These are phyloP conservation scores for Adineta ricciae DNA, from an alignment of 2,888 invertebrate species.

Conservation along the genomic window DNA sequence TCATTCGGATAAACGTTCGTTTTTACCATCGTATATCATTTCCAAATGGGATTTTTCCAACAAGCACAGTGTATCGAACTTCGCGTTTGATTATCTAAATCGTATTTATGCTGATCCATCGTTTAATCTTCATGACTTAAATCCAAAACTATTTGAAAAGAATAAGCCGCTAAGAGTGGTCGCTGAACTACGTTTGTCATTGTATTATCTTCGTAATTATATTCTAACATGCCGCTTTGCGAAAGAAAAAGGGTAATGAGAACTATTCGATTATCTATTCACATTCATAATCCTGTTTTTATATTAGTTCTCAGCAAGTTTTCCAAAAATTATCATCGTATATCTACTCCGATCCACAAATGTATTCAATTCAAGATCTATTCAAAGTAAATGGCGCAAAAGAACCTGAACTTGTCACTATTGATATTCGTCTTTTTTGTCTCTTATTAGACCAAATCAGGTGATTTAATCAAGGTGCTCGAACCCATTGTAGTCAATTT, in stretches of 20 bases:
- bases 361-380: conserved; percentile 25
- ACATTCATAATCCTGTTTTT: neutral
- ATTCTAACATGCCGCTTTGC: conserved; percentile 27
- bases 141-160: conserved; percentile 60
- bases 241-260: neutral
- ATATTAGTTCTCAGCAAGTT: neutral
- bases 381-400: conserved; percentile 19
- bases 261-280: neutral
- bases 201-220: conserved; percentile 17
- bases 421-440: neutral
- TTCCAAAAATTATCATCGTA: neutral
- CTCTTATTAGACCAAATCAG: neutral
- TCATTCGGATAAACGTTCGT: conserved; percentile 65
- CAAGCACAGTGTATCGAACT: conserved; percentile 66
- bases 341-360: neutral
- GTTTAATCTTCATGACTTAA: conserved; percentile 64
- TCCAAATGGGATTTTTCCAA: conserved; percentile 51
- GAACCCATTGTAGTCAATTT: neutral
- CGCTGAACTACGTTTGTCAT: conserved; percentile 22
- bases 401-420: neutral
- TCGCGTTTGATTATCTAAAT: conserved; percentile 65
- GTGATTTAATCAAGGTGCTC: conserved; percentile 8
- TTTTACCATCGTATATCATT: conserved; percentile 56
- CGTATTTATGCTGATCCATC: conserved; percentile 68
- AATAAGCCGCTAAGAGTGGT: neutral